Evolutionary conservation across 2,113 vertebrate genomes (phyloP), one percentile per base, ranked within the genome.

Genomic region (Hucho hucho): DNA sequence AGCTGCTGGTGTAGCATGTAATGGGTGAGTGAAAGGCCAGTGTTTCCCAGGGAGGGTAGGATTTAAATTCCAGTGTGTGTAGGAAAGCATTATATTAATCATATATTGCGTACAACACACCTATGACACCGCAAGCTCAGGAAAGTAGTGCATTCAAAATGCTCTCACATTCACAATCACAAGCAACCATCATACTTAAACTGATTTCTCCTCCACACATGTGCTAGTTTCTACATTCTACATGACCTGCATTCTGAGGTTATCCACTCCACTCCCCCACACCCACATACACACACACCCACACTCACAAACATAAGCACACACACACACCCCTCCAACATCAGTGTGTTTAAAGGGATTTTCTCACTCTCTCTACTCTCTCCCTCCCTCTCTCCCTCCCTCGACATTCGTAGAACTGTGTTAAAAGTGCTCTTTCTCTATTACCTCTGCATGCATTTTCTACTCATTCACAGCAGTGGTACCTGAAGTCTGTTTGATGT

Each of bases 51-150:
- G 77, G 82, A 79, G 16, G 14, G 70, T 20, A 61, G 24, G 6
- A 61, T 12, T 18, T 46, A 72, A 80, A 78, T 87, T 87, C 87
- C 58, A 81, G 79, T 76, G 83, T 84, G 78, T 84, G 83, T 87
- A 7, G 78, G 75, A 81, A 83, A 75, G 37, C 66, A 81, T 80
- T 72, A 81, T 43, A 43, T 43, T 43, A 11, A 43, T 43, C 7
- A 84, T 80, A 74, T 76, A 80, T 81, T 73, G 68, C 81, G 75
- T 78, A 68, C 66, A 32, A 72, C 22, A 72, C 75, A 79, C 74
- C 77, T 84, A 72, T 82, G 4, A 66, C 79, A 78, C 65, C 14
- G 74, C 69, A 74, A 73, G 74, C 49, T 75, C 78, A 75, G 69
- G 82, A 18, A 81, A 24, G 24, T 28, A 56, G 75, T 29, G 59